A percentile compares a stretch with the other conserved stretches of the same genome.
phyloP scores from a whole-genome alignment of 2,797 vertebrate species.

The Pampus argenteus region DNA sequence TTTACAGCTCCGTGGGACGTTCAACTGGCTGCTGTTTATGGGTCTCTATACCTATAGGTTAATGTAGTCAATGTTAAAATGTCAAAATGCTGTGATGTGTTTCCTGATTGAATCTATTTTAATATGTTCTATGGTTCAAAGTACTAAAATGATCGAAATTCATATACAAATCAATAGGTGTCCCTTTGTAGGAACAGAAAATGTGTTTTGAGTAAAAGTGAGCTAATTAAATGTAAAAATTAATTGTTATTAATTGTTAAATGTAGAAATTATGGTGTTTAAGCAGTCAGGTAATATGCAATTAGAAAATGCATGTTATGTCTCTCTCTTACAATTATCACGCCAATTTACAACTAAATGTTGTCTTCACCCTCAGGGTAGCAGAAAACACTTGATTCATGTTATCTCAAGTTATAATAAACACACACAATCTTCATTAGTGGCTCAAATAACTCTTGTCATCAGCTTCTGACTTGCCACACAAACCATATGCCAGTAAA shows the following conservation, averaged over 20 bases:
- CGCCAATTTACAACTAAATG: neutral
- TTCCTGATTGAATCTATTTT: too few species aligned
- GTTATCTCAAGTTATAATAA: neutral
- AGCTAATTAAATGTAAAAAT: neutral
- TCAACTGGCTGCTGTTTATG: neutral
- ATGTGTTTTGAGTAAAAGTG: neutral
- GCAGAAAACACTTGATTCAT: neutral
- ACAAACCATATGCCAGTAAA: conserved; percentile 5
- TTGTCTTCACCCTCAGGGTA: neutral
- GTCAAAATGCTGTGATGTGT: neutral
- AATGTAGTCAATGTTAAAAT: neutral
- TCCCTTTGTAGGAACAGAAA: neutral
- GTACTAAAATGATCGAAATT: neutral
- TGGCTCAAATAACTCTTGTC: conserved; percentile 3
- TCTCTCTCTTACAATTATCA: neutral
- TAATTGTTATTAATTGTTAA: too few species aligned
- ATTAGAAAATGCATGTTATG: neutral
- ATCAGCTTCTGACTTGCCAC: conserved; percentile 1
- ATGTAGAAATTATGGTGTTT: neutral
- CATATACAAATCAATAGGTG: neutral
- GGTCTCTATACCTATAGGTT: too few species aligned
- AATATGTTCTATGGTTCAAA: too few species aligned
- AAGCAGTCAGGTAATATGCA: neutral
- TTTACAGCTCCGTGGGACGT: neutral
- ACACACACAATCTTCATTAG: neutral